These are phyloP conservation scores for Cacoxenus indagator DNA, from an alignment of 2,888 invertebrate genomes.

Conservation along the genomic window DNA sequence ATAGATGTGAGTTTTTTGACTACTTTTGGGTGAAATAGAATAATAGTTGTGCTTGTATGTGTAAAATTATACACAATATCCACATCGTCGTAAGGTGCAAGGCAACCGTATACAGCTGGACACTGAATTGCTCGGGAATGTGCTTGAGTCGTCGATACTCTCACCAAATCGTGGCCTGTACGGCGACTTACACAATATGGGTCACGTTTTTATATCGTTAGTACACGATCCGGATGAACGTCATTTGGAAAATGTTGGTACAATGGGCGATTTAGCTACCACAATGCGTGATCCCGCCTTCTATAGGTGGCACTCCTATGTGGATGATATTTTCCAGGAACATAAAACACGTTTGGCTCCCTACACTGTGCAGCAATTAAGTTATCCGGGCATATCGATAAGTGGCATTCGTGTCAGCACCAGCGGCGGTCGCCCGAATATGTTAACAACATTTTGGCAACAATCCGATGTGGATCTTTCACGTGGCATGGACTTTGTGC, in stretches of 20 bases:
- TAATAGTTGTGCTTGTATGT: not conserved
- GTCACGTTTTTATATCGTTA: slow-evolving; percentile 80
- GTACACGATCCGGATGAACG: slow-evolving; percentile 83
- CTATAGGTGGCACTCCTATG: slow-evolving; percentile 87
- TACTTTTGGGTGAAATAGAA: no score
- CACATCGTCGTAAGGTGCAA: slow-evolving; percentile 70
- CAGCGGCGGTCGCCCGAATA: slow-evolving; percentile 73
- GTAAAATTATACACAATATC: not conserved
- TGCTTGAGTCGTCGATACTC: slow-evolving; percentile 80
- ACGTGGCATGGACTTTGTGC: slow-evolving; percentile 84
- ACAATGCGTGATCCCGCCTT: slow-evolving; percentile 91
- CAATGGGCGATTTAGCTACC: slow-evolving; percentile 86
- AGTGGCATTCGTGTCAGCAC: slow-evolving; percentile 73
- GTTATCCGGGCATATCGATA: slow-evolving; percentile 73
- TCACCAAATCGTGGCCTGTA: slow-evolving; percentile 79
- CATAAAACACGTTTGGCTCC: slow-evolving; percentile 79
- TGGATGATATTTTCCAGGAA: slow-evolving; percentile 83
- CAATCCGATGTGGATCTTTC: slow-evolving; percentile 82
- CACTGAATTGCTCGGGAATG: slow-evolving; percentile 83
- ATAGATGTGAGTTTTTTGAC: slow-evolving; percentile 71
- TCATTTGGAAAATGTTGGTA: slow-evolving; percentile 79
- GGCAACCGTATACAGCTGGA: slow-evolving; percentile 74
- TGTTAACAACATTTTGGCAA: slow-evolving; percentile 81
- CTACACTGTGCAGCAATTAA: slow-evolving; percentile 71
- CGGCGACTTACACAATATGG: slow-evolving; percentile 84